These are phyloP conservation scores for Cinclus mexicanus DNA, from an alignment of 2,113 vertebrate species.

Conservation along the genomic window DNA sequence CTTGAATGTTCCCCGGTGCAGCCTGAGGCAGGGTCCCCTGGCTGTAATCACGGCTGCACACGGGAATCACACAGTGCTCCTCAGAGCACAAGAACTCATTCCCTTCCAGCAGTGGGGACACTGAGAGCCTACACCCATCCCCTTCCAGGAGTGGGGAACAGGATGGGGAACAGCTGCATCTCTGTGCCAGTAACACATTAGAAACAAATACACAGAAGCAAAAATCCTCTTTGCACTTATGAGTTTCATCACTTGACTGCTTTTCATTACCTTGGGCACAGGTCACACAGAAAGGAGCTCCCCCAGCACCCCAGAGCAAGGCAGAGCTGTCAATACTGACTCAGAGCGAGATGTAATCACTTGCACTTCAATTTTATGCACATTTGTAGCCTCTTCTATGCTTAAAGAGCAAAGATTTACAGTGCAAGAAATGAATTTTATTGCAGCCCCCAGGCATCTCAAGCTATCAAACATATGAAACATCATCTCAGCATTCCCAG, in stretches of 20 bases:
- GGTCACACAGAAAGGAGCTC: background rate
- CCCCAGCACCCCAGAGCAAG: background rate
- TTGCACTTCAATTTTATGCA: constrained; percentile 45
- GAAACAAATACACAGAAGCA: background rate
- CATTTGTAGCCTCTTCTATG: constrained; percentile 52
- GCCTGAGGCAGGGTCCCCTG: background rate
- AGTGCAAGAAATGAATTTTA: constrained; percentile 5
- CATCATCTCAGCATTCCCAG: background rate
- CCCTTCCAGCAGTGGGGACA: background rate
- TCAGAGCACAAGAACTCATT: background rate
- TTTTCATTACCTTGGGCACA: constrained; percentile 42
- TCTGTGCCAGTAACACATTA: background rate
- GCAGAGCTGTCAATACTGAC: constrained; percentile 26
- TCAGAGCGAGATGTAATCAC: constrained; percentile 53
- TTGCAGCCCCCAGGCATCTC: constrained; percentile 11
- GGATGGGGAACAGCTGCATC: background rate
- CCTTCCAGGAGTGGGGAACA: background rate
- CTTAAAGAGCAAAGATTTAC: constrained; percentile 41
- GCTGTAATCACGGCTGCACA: accelerated
- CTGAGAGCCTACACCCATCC: background rate
- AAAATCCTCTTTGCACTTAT: background rate
- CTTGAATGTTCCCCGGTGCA: background rate
- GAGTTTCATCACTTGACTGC: constrained; percentile 37
- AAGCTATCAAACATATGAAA: background rate
- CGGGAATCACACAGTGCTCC: accelerated